Evolutionary conservation across 1,140 invertebrate genomes (phyloP).

Genomic region (Drosophila nannoptera): DNA sequence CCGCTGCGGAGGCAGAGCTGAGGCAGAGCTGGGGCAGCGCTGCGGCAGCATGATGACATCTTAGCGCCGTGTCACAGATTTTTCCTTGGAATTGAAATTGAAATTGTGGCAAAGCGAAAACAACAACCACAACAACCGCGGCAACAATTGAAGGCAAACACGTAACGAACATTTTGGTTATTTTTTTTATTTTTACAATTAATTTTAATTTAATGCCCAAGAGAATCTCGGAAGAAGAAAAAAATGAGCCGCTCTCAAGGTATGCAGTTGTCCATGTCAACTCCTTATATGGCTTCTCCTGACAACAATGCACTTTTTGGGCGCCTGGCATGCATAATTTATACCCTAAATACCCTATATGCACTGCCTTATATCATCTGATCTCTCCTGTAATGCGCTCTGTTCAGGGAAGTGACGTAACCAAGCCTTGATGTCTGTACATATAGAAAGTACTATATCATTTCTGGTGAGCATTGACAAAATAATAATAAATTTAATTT

Average conservation of each 20-base stretch:
- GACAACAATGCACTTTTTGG: slow-evolving; percentile 49
- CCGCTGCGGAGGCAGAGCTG: slow-evolving; percentile 2
- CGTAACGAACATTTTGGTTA: slow-evolving; percentile 60
- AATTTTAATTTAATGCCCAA: slow-evolving; percentile 69
- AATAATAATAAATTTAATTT: neutral
- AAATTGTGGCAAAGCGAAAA: slow-evolving; percentile 23
- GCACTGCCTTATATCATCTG: neutral
- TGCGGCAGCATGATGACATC: slow-evolving; percentile 58
- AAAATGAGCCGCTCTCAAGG: slow-evolving; percentile 46
- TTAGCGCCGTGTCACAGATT: slow-evolving; percentile 45
- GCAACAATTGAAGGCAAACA: slow-evolving; percentile 27
- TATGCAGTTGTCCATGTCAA: slow-evolving; percentile 51
- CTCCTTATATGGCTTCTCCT: slow-evolving; percentile 57
- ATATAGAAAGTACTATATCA: neutral
- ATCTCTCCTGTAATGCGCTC: slow-evolving; percentile 28
- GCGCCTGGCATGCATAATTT: slow-evolving; percentile 42
- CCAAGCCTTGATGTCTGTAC: neutral
- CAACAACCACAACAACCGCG: neutral
- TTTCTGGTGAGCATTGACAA: slow-evolving; percentile 28
- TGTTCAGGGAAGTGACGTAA: slow-evolving; percentile 17
- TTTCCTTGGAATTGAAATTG: slow-evolving; percentile 76
- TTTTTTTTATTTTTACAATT: slow-evolving; percentile 69
- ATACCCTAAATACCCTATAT: slow-evolving; percentile 1
- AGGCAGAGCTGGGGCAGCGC: too few species aligned
- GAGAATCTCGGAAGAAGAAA: slow-evolving; percentile 18